Evolutionary conservation across 37 sponge, comb jelly and placozoan genomes (phyloP), one percentile per base, ranked within the genome.

Genomic region (Aplysina aerophoba): DNA sequence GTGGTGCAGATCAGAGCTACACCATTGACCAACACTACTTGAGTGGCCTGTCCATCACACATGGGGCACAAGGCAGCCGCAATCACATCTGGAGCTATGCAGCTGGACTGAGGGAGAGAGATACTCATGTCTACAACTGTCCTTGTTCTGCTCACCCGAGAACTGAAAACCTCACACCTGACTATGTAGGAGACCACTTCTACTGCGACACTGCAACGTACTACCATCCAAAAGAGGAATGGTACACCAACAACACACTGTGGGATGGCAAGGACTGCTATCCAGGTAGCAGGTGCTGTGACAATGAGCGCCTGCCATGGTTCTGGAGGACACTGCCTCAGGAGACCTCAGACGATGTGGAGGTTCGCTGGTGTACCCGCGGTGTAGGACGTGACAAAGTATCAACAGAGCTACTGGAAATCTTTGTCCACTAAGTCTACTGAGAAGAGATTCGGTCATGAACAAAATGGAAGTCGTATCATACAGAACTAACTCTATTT

Each of bases 241-340:
- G 71, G 71, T 69, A 69, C 71, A 69, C 71, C 19, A 69, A 69
- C 71, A 69, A 69, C 34, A 69, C 71, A 30, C 71, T 69, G 2
- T 69, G 71, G 71, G 71, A 69, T 35, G 34, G 34, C 6, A 1
- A 69, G 6, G 71, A 69, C 71, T 69, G 71, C 6, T 69, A 69
- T 6, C 71, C 71, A 27, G 71, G 71, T 30, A 69, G 71, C 71
- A 69, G 34, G 13, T 69, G 71, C 71, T 69, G 71, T 30, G 34
- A 25, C 19, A 69, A n/a, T 35, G 35, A 33, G 1, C 34, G 1
- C 2, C 35, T 35, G 13, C 71, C 71, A 12, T 69, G 82, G 82
- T 81, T 81, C 63, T 13, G 20, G 16, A 81, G 64, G 37, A 16
- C 25, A 21, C 82, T 81, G 4, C 5, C 27, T 0, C 2, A 30